These are phyloP conservation scores for Nycteola revayana DNA, from an alignment of 2,888 invertebrate species.

Conservation along the genomic window DNA sequence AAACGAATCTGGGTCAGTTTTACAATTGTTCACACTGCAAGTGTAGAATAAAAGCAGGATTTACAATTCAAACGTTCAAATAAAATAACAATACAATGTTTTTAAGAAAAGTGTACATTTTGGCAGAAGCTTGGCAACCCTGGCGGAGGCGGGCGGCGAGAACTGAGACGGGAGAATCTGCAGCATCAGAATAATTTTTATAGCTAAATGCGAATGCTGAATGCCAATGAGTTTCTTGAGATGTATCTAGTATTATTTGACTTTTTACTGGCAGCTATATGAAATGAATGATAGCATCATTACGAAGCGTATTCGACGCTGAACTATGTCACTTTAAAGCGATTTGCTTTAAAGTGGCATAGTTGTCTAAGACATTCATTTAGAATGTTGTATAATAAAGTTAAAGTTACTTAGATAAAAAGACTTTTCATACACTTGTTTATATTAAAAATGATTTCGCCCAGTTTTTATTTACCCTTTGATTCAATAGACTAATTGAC, in stretches of 20 bases:
- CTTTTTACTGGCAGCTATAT: conserved; percentile 24
- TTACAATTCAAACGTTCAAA: conserved; percentile 5
- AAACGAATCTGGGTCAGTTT: conserved; percentile 19
- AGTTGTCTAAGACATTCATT: no score
- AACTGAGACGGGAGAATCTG: conserved; percentile 28
- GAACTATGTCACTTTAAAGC: conserved; percentile 20
- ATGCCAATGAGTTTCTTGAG: conserved; percentile 36
- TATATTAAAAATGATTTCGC: no score
- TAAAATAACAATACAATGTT: neutral
- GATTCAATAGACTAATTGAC: no score
- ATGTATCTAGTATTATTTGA: conserved; percentile 24
- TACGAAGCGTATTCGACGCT: conserved; percentile 16
- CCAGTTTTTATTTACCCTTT: no score
- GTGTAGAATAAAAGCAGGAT: conserved; percentile 10
- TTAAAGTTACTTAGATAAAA: no score
- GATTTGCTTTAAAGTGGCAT: no score
- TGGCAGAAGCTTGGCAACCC: conserved; percentile 26
- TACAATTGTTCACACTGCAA: neutral
- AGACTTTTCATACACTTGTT: no score
- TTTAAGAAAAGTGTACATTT: conserved; percentile 1
- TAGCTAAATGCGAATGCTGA: conserved; percentile 32
- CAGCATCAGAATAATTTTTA: conserved; percentile 35
- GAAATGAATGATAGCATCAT: conserved; percentile 14
- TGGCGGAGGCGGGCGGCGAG: conserved; percentile 24
- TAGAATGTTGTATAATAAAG: no score